Percentiles rank a stretch among this genome's conserved stretches.
phyloP scores from a whole-genome alignment of 2,113 vertebrate species.

The Desmodus rotundus region DNA sequence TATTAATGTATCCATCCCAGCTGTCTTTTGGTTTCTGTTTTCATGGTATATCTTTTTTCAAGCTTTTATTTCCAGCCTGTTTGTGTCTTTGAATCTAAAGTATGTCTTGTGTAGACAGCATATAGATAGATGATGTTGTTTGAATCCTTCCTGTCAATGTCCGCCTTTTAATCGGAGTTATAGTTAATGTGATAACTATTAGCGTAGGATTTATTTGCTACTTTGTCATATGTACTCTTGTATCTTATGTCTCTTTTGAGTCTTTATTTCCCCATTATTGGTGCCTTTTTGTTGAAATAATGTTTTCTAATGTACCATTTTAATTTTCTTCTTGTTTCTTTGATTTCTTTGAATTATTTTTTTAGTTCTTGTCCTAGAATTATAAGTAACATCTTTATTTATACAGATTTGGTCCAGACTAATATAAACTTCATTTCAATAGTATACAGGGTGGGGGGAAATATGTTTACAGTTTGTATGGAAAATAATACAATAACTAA shows the following conservation, averaged over 20 bases:
- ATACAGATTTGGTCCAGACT: background rate
- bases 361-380: background rate
- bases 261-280: background rate
- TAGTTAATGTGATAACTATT: background rate
- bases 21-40: too few relatives aligned
- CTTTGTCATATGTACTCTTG: background rate
- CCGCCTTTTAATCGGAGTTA: background rate
- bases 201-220: background rate
- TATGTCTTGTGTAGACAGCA: background rate
- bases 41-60: background rate
- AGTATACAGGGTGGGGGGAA: background rate
- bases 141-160: background rate
- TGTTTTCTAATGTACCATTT: background rate
- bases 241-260: background rate
- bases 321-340: background rate
- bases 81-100: background rate
- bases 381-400: background rate
- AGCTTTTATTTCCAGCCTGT: background rate
- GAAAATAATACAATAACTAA: too few relatives aligned
- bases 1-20: too few relatives aligned
- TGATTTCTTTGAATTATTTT: slow-evolving; percentile 14
- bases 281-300: background rate
- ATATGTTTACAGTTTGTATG: background rate
- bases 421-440: background rate
- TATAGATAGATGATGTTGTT: background rate